Base-by-base conservation (phyloP, 1,140 invertebrate species). In the Drosophila miranda region DNA sequence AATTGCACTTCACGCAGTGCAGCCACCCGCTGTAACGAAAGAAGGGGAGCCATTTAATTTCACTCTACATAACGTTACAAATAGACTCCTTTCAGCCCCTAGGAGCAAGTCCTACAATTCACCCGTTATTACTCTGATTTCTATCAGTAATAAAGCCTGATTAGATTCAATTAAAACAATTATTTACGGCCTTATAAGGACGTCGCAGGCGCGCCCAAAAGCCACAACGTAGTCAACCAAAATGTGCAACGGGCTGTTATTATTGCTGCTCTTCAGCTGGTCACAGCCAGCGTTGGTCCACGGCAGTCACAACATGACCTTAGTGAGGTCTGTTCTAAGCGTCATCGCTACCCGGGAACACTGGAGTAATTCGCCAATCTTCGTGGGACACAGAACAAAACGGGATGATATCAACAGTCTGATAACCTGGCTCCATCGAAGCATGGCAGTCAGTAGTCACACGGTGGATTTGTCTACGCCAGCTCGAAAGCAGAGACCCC, bases 1-100 rank as follows among this genome's bases (percentile, higher is more conserved):
- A 97, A 66, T 94, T 93, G 80, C 96, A 97, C 63, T 95, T 94
- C 44, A 93, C 93, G 90, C 96, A 97, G 59, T 91, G 93, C 67
- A 95, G 92, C 83, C 93, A 93, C 0, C 95, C 95, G 1, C 95
- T 96, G 87, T 0, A 74, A 68, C 26, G n/a, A 38, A 2, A 23
- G n/a, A 26, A 28, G 3, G 28, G n/a, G n/a, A 49, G 23, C 7
- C 21, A 11, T 51, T 7, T 44, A 52, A 5, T 51, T 19, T 34
- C 7, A 30, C 28, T 16, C 16, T n/a, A 7, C 2, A 13, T 42
- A 51, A 42, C 1, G 6, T 13, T 13, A 9, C 8, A 34, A 34
- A 19, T 2, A n/a, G 8, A 9, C 9, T 30, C 8, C 14, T 45
- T 19, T 9, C 26, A 28, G n/a, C 30, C 16, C 9, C 23, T 21